phyloP scores from a whole-genome alignment of 1,140 invertebrate species.

The Samia ricini region DNA sequence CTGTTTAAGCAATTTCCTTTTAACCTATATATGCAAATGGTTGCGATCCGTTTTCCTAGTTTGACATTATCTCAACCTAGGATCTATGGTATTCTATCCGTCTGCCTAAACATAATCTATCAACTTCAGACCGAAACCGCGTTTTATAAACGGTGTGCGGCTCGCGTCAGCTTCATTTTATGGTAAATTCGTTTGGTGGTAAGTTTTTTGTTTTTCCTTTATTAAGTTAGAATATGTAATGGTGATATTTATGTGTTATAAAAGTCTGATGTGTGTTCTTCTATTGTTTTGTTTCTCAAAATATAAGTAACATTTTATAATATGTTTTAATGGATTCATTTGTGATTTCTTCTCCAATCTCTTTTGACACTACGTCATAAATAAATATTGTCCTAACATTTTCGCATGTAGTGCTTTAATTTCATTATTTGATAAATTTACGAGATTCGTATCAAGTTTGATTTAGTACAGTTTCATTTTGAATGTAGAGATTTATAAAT shows the following conservation, averaged over 20 bases:
- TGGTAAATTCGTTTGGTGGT: neutral
- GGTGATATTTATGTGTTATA: neutral
- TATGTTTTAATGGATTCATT: no score
- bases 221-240: neutral
- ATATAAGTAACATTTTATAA: no score
- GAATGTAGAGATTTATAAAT: no score
- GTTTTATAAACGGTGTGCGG: constrained; percentile 8
- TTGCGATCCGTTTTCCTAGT: neutral
- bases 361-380: no score
- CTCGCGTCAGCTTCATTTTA: neutral
- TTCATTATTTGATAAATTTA: no score
- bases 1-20: neutral
- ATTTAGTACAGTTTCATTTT: no score
- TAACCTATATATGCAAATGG: neutral
- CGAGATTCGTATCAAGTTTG: no score
- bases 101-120: constrained; percentile 1
- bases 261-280: neutral
- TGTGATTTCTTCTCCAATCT: no score
- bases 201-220: constrained; percentile 1
- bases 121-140: constrained; percentile 6
- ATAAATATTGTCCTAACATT: no score
- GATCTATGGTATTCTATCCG: constrained; percentile 10
- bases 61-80: neutral
- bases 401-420: no score
- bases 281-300: neutral